A percentile compares a stretch with the other conserved stretches of the same genome.
Conservation (phyloP, 2,888 invertebrate genomes). For the Acronicta aceris region DNA sequence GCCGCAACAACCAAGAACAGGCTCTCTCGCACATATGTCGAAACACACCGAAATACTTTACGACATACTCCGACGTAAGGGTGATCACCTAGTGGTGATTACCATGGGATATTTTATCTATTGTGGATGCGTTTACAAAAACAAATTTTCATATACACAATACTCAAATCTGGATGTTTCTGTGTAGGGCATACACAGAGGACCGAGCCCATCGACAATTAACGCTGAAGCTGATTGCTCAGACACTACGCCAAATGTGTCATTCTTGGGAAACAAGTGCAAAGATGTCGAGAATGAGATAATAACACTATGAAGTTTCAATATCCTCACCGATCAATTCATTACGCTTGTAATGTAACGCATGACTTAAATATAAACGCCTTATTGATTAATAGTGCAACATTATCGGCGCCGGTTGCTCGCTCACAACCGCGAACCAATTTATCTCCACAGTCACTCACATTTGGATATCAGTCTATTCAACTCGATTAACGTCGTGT, state of each 20-base stretch:
- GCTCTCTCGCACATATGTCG: too few relatives aligned
- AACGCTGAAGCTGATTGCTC: too few relatives aligned
- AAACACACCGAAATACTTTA: too few relatives aligned
- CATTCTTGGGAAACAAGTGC: slow-evolving; percentile 21
- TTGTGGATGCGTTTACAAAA: background rate
- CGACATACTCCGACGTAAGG: too few relatives aligned
- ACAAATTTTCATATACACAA: too few relatives aligned
- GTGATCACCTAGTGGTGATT: too few relatives aligned
- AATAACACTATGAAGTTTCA: slow-evolving; percentile 35
- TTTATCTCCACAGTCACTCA: slow-evolving; percentile 40
- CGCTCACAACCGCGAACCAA: slow-evolving; percentile 23
- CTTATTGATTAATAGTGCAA: slow-evolving; percentile 46
- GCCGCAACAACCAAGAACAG: too few relatives aligned
- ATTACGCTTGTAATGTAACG: slow-evolving; percentile 37
- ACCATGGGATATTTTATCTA: too few relatives aligned
- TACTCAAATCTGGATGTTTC: too few relatives aligned
- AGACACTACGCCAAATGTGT: too few relatives aligned
- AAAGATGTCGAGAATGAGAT: slow-evolving; percentile 29
- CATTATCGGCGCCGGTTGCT: slow-evolving; percentile 45
- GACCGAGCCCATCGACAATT: too few relatives aligned
- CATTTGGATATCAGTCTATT: slow-evolving; percentile 47
- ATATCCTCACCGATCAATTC: slow-evolving; percentile 34
- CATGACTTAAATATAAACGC: slow-evolving; percentile 35
- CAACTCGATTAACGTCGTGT: slow-evolving; percentile 43
- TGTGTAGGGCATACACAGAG: too few relatives aligned